Evolutionary conservation across 2,113 vertebrate genomes (phyloP).

Genomic region (Myotis yumanensis): DNA sequence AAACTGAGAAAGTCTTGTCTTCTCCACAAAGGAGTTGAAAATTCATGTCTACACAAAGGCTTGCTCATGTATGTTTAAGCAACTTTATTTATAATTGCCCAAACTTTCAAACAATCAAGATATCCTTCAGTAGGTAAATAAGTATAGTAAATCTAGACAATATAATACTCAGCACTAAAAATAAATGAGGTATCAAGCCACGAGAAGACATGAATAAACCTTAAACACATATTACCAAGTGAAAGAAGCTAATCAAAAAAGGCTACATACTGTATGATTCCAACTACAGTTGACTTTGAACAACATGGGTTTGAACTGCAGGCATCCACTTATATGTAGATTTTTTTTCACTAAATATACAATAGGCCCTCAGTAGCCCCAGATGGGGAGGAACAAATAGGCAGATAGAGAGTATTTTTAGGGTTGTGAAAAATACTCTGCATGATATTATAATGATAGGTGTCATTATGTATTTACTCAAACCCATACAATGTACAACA

Average conservation of each 20-base stretch:
- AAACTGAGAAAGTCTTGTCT: not conserved
- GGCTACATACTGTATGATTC: not conserved
- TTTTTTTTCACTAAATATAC: not conserved
- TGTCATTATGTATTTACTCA: not conserved
- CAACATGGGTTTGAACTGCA: not conserved
- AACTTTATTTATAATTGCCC: not conserved
- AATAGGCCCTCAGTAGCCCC: not conserved
- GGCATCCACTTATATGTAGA: not conserved
- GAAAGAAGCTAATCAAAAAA: not conserved
- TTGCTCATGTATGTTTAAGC: not conserved
- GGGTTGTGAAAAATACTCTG: not conserved
- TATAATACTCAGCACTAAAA: not conserved
- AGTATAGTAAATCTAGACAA: not conserved
- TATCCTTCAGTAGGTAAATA: not conserved
- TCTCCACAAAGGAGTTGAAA: not conserved
- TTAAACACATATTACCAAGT: not conserved
- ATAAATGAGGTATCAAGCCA: not conserved
- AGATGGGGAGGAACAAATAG: not conserved
- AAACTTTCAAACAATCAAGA: not conserved
- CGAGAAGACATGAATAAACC: not conserved
- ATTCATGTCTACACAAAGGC: not conserved
- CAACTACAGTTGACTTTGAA: not conserved
- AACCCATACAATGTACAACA: not conserved
- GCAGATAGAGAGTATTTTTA: not conserved
- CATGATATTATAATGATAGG: not conserved